Evolutionary conservation across 1,140 invertebrate genomes (phyloP).

Genomic region (Parasteatoda tepidariorum): DNA sequence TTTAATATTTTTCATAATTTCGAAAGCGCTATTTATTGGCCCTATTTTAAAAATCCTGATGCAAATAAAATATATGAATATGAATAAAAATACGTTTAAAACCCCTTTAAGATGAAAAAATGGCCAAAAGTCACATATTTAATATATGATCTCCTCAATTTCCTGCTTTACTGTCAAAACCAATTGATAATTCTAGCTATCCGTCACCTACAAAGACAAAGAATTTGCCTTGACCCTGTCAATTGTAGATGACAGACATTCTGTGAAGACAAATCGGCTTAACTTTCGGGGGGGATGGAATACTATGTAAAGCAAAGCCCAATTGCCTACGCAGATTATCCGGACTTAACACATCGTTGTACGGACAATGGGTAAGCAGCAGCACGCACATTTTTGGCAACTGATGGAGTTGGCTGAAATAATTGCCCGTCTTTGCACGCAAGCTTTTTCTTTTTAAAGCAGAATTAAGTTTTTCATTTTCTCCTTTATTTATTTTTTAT

Average conservation of each 20-base stretch:
- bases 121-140: too few relatives aligned
- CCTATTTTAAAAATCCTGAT: too few relatives aligned
- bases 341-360: slow-evolving; percentile 26
- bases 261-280: slow-evolving; percentile 14
- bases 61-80: too few relatives aligned
- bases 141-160: too few relatives aligned
- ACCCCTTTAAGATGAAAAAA: too few relatives aligned
- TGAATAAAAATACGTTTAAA: too few relatives aligned
- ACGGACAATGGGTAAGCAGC: slow-evolving; percentile 16
- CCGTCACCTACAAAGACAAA: background rate
- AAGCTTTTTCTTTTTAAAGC: too few relatives aligned
- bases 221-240: background rate
- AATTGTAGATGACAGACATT: background rate
- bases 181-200: too few relatives aligned
- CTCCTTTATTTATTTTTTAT: too few relatives aligned
- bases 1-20: too few relatives aligned
- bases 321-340: slow-evolving; percentile 10
- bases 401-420: slow-evolving; percentile 41
- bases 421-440: slow-evolving; percentile 18
- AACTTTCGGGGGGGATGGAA: background rate
- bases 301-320: slow-evolving; percentile 8
- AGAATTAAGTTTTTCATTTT: slow-evolving; percentile 11
- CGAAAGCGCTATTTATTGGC: too few relatives aligned
- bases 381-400: background rate
- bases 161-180: too few relatives aligned